Percentiles rank a stretch among this genome's conserved stretches.
Evolutionary conservation across 2,888 invertebrate species (phyloP).

Genomic region (Dicycla oo): DNA sequence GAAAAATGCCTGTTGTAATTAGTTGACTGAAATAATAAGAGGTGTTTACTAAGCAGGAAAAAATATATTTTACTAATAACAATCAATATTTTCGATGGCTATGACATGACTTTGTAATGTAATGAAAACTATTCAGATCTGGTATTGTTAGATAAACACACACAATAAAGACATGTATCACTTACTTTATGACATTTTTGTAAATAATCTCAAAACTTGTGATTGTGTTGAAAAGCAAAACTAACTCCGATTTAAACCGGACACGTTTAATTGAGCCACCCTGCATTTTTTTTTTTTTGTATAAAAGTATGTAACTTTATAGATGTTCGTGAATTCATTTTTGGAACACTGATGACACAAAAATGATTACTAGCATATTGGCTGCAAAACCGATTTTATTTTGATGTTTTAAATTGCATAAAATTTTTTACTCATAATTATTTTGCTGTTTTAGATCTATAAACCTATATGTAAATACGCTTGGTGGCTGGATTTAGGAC

Average conservation of each 20-base stretch:
- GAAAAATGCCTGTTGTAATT: neutral
- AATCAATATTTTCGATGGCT: neutral
- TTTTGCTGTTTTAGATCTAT: neutral
- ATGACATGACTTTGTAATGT: neutral
- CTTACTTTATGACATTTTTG: neutral
- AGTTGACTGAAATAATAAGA: neutral
- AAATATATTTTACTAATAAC: neutral
- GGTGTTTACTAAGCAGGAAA: neutral
- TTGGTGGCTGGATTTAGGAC: neutral
- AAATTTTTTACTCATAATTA: neutral
- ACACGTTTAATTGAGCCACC: neutral
- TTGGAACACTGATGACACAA: neutral
- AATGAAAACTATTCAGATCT: neutral
- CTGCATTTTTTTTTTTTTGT: neutral
- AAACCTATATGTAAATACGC: neutral
- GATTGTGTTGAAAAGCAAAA: neutral
- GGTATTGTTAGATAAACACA: neutral
- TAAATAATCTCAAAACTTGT: neutral
- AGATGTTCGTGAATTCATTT: neutral
- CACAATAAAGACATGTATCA: constrained; percentile 1
- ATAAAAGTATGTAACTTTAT: neutral
- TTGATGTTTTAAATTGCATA: no score
- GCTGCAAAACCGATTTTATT: no score
- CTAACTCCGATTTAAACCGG: constrained; percentile 3
- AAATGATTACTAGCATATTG: neutral